Evolutionary conservation across 2,797 vertebrate species (phyloP).

Genomic region (Tragopan temminckii): DNA sequence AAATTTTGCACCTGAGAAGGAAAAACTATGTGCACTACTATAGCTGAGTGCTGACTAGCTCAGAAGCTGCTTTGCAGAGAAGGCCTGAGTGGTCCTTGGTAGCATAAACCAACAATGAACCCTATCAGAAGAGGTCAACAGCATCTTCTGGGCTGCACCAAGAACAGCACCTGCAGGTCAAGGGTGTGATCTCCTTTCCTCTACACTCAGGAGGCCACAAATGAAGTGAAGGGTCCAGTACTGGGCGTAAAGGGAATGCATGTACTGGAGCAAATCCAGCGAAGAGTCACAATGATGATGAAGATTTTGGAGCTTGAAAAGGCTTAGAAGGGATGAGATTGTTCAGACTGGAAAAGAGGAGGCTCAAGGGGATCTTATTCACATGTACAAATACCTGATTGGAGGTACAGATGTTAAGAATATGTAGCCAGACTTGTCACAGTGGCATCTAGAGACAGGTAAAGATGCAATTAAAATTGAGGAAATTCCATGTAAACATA

Average conservation of each 20-base stretch:
- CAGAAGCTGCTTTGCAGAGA: background rate
- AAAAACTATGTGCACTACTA: background rate
- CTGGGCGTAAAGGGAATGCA: background rate
- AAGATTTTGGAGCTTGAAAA: too few species aligned
- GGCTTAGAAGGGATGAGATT: too few species aligned
- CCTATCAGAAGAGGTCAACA: rapidly evolving
- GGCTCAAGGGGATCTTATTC: background rate
- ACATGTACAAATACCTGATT: background rate
- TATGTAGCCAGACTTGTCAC: background rate
- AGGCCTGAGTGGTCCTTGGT: background rate
- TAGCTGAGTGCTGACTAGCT: background rate
- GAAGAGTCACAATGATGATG: too few species aligned
- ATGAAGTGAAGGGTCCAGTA: background rate
- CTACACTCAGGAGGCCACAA: background rate
- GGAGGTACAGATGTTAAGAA: background rate
- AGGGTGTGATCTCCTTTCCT: background rate
- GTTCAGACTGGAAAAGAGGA: too few species aligned
- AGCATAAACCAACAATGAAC: background rate
- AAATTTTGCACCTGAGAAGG: background rate
- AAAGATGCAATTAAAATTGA: background rate
- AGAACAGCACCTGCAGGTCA: background rate
- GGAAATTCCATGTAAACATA: background rate
- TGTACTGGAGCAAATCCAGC: background rate
- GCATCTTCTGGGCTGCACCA: background rate
- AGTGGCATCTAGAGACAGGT: background rate